Evolutionary conservation across 2,113 vertebrate species (phyloP).

Genomic region (Pomatorhinus ruficollis): DNA sequence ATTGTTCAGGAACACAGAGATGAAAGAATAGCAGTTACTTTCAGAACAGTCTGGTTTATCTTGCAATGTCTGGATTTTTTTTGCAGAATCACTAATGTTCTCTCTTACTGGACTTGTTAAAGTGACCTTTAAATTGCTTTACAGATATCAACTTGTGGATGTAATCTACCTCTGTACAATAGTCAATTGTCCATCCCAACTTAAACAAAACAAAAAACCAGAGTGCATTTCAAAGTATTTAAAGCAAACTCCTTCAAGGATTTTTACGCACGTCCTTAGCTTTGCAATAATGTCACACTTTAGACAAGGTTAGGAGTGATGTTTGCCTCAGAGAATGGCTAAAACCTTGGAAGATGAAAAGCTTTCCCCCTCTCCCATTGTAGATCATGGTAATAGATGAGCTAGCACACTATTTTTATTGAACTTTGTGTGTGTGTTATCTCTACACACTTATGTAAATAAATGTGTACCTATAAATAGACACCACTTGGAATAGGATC

Average conservation of each 20-base stretch:
- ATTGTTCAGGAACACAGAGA: neutral
- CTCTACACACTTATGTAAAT: neutral
- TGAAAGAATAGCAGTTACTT: neutral
- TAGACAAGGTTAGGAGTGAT: neutral
- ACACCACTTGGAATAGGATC: neutral
- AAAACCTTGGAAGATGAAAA: neutral
- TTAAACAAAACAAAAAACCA: neutral
- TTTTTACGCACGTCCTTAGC: neutral
- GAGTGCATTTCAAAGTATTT: slow-evolving; percentile 15
- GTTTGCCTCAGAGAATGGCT: neutral
- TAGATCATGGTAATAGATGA: neutral
- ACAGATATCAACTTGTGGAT: slow-evolving; percentile 2
- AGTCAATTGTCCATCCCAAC: neutral
- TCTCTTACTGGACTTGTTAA: slow-evolving; percentile 25
- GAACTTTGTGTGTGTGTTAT: neutral
- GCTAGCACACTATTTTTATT: neutral
- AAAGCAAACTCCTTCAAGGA: neutral
- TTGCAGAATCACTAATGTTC: slow-evolving; percentile 44
- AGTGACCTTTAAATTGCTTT: slow-evolving; percentile 53
- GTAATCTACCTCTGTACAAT: slow-evolving; percentile 25
- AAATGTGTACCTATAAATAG: rapidly evolving
- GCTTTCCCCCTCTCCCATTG: rapidly evolving
- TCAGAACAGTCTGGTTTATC: slow-evolving; percentile 21
- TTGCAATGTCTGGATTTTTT: slow-evolving; percentile 30
- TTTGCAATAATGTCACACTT: neutral